A percentile compares a stretch with the other conserved stretches of the same genome.
Conservation (phyloP, 2,888 invertebrate genomes). For the Atherix ibis region DNA sequence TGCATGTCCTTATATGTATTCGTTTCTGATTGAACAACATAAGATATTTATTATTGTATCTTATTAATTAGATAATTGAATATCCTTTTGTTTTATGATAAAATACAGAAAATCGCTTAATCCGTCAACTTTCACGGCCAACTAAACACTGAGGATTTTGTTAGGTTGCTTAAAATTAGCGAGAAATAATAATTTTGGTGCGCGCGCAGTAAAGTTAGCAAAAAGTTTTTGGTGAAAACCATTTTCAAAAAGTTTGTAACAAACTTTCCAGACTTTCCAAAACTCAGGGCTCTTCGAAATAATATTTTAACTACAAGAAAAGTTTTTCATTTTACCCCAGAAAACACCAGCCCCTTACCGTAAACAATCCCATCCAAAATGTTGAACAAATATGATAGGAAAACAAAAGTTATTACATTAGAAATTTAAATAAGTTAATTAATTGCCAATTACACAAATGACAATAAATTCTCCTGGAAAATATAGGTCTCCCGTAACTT, state of each 20-base stretch:
- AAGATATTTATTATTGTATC: no score
- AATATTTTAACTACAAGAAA: background rate
- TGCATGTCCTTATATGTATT: no score
- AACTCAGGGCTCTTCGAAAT: slow-evolving; percentile 5
- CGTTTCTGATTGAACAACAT: no score
- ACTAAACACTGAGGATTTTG: slow-evolving; percentile 10
- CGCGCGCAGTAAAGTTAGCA: background rate
- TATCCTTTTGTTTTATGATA: no score
- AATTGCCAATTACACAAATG: background rate
- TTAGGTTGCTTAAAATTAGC: slow-evolving; percentile 10
- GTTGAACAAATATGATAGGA: background rate
- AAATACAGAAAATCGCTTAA: slow-evolving; percentile 5
- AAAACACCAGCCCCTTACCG: no score
- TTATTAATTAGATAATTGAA: no score
- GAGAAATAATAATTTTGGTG: slow-evolving; percentile 1
- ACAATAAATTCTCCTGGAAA: no score
- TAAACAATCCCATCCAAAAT: no score
- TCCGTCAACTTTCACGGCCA: slow-evolving; percentile 11
- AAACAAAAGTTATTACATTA: background rate
- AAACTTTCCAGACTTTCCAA: slow-evolving; percentile 12
- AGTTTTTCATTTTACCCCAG: background rate
- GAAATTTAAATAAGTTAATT: background rate
- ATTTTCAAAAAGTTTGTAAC: slow-evolving; percentile 7
- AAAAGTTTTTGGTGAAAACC: slow-evolving; percentile 7
- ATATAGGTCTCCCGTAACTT: no score